Evolutionary conservation across 2,113 vertebrate genomes (phyloP).

Genomic region (Drymodes brunneopygia): DNA sequence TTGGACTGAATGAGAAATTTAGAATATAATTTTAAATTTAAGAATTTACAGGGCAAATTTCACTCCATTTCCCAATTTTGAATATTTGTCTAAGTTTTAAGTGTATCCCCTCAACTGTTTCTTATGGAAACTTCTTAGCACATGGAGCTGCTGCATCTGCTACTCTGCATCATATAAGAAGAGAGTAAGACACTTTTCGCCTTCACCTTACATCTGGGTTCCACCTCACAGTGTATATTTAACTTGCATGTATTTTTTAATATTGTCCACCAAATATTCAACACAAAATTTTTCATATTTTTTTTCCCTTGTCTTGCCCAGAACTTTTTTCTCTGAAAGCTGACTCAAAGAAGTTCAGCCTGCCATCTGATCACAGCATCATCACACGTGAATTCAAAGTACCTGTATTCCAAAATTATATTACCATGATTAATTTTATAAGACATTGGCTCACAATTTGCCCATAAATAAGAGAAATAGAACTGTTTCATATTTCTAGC

Average conservation of each 20-base stretch:
- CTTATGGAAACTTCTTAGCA: neutral
- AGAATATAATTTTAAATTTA: neutral
- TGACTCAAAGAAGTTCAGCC: neutral
- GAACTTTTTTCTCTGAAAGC: neutral
- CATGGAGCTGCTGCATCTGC: neutral
- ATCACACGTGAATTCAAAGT: neutral
- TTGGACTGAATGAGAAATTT: neutral
- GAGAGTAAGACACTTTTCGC: neutral
- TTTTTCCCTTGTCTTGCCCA: neutral
- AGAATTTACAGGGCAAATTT: neutral
- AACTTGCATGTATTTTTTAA: neutral
- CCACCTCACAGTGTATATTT: neutral
- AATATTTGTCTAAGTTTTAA: neutral
- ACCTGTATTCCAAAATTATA: neutral
- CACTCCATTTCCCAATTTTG: neutral
- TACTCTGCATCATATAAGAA: rapidly evolving
- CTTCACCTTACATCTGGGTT: neutral
- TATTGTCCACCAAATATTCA: neutral
- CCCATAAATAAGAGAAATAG: neutral
- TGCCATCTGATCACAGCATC: neutral
- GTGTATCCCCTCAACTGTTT: neutral
- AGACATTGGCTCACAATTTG: neutral
- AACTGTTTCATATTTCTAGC: neutral
- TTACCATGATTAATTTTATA: neutral
- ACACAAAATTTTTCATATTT: neutral